Evolutionary conservation across 1,140 invertebrate species (phyloP), one percentile per base, ranked within the genome.

Genomic region (Euwallacea fornicatus): DNA sequence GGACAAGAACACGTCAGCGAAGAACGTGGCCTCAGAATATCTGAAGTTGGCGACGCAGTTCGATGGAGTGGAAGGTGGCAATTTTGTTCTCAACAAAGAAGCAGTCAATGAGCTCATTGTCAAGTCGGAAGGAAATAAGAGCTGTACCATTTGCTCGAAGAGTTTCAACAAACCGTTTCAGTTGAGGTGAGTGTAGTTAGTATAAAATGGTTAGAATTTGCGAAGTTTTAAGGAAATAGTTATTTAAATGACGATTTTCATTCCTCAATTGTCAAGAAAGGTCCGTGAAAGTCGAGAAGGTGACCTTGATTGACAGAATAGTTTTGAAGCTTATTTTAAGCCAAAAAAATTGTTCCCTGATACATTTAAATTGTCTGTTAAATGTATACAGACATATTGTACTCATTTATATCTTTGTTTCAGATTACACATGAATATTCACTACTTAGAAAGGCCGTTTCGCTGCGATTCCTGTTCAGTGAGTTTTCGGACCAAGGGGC

Each of bases 401-500:
- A 33, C 4, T 4, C 21, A 33, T 33, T 33, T 33, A 46, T 8
- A 50, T 50, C 16, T 56, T 15, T 56, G 8, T 78, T 78, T 61
- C 59, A 80, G 80, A 65, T 84, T 98, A 59, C 96, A 98, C 83
- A 91, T 96, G 79, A 98, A 98, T 82, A 97, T 97, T 77, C 96
- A 98, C 82, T 97, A 96, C 77, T 91, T 98, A 83, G 96, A 98
- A 80, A 86, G 94, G 58, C 94, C 94, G 64, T 97, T 93, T 78
- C 87, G 93, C 69, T 98, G 95, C 81, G 93, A 96, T 75, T 88
- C 92, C 7, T 98, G 96, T 81, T 92, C 90, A 33, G 91, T 96
- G 41, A 94, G 92, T 71, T 97, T 97, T 79, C 85, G 94, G 69
- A 96, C 93, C 1, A 93, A 94, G 82, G 94, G 94, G 6, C 94